phyloP scores from a whole-genome alignment of 2,797 vertebrate genomes.

The Natrix natrix region DNA sequence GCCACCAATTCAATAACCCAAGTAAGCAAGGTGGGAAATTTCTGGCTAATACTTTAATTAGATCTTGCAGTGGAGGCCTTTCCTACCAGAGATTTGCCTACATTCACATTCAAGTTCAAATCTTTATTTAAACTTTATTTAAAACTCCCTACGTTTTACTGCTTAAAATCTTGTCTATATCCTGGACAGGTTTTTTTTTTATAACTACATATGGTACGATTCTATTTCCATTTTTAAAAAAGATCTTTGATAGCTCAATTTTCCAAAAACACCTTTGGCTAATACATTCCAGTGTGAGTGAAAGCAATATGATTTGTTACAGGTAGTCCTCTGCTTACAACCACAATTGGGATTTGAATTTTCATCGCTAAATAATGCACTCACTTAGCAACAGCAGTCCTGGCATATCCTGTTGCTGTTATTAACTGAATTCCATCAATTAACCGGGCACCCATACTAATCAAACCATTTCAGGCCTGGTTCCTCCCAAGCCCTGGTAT shows the following conservation, averaged over 20 bases:
- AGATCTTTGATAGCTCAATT: not conserved
- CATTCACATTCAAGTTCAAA: not conserved
- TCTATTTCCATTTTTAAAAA: not conserved
- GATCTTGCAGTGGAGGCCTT: no score
- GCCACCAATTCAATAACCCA: not conserved
- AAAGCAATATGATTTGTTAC: not conserved
- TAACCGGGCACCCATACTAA: not conserved
- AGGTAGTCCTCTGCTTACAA: not conserved
- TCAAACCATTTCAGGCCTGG: not conserved
- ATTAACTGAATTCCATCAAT: not conserved
- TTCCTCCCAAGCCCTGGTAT: not conserved
- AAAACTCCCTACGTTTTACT: not conserved
- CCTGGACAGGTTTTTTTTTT: not conserved
- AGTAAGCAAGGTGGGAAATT: not conserved
- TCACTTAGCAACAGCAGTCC: not conserved
- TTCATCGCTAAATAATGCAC: not conserved
- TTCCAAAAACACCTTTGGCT: not conserved
- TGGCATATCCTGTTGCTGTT: not conserved
- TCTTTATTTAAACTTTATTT: not conserved
- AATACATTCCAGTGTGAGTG: not conserved
- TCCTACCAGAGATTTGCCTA: not conserved
- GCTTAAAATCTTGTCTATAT: not conserved
- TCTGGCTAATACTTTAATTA: not conserved
- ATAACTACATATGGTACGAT: not conserved
- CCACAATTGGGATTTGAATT: not conserved